Base-by-base conservation (phyloP, 2,797 vertebrate genomes). In the Coreius guichenoti region DNA sequence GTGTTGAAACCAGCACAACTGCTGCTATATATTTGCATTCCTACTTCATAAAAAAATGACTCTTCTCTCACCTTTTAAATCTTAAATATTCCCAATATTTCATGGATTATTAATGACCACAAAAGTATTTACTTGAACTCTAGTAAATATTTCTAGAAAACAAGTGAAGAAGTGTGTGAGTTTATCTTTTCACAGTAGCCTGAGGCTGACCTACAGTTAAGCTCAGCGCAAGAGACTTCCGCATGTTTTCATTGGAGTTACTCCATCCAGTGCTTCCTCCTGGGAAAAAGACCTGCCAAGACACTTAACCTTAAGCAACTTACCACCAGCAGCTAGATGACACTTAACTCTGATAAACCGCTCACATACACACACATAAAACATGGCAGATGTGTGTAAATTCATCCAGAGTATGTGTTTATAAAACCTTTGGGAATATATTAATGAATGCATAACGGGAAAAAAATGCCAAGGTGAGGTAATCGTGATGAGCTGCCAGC, bases 221-320 rank as follows among this genome's bases (percentile, higher is more conserved):
- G 51, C 39, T 23, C 47, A 19, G 19, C n/a, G 11, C 45, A 14
- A 45, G 51, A 58, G 26, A 29, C 29, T 84, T 70, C 63, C 2
- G 8, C 47, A 5, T 51, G 83, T 68, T 84, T 70, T 21, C 17
- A 29, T 8, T 84, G 51, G 82, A 84, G 75, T 77, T 56, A 43
- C 74, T 78, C 51, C 49, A 70, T 84, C 67, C n/a, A 78, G 17
- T 77, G 74, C 49, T 43, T 31, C 12, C 47, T 77, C 73, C 33
- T 77, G 82, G 82, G 82, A 84, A 69, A 76, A 63, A 54, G 45
- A 67, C 31, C 45, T 76, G 81, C 58, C 75, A 78, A 61, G 49
- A 84, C 65, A 43, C 75, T 61, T 78, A n/a, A 79, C 83, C 75
- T 47, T n/a, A 70, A 79, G 36, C 47, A 70, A 26, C 11, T 78